These are phyloP conservation scores for Rosalia funebris DNA, from an alignment of 2,888 invertebrate species.

Conservation along the genomic window DNA sequence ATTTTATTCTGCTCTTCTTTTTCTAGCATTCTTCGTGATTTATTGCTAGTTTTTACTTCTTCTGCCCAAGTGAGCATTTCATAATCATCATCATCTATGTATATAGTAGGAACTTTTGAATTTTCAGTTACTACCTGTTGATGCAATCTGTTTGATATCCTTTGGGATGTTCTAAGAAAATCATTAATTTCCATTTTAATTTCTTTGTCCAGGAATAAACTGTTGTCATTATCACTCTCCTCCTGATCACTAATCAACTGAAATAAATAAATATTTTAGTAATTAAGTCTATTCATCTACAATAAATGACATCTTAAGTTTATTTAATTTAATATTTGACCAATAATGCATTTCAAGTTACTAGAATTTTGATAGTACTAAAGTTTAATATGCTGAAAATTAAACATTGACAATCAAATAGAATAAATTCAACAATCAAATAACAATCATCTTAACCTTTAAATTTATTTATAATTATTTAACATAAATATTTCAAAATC, in stretches of 20 bases:
- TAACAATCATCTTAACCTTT: no score
- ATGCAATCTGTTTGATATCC: not conserved
- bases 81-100: slow-evolving; percentile 11
- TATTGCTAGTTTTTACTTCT: slow-evolving; percentile 10
- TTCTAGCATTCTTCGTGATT: slow-evolving; percentile 10
- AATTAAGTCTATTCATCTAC: no score
- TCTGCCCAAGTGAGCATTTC: slow-evolving; percentile 4
- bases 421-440: no score
- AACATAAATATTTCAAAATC: no score
- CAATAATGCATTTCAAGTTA: no score
- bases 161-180: not conserved
- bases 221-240: not conserved
- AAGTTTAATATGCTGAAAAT: no score
- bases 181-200: slow-evolving; percentile 2
- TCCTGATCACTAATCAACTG: not conserved
- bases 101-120: slow-evolving; percentile 10
- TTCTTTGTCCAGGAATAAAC: not conserved
- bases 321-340: no score
- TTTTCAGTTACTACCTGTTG: not conserved
- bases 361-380: no score
- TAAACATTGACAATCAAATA: no score
- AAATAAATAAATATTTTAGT: no score
- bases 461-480: no score
- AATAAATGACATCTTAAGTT: no score
- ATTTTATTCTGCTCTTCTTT: not conserved